Base-by-base conservation (phyloP, 2,888 invertebrate genomes). In the Oscheius sp. region DNA sequence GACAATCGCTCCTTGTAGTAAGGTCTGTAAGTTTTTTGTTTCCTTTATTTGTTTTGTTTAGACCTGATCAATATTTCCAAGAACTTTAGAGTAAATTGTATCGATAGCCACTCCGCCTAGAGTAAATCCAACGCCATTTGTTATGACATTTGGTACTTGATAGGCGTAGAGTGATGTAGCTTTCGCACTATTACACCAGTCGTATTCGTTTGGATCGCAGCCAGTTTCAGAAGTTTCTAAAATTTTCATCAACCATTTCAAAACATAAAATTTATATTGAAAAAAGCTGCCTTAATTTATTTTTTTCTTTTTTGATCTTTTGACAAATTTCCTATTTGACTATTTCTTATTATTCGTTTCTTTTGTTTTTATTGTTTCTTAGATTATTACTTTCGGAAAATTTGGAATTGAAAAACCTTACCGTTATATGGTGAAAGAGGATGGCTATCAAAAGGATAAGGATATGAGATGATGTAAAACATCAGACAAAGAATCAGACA, bases 11-110 rank as follows among this genome's bases (percentile, higher is more conserved):
- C 47, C 47, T 4, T 47, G 47, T 4, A 47, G 22, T 2, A 47
- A 24, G 3, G 24, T 47, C 22, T 47, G 4, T 12, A 47, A 36
- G 36, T 36, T n/a, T 12, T 41, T 14, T 9, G 14, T 36, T 9
- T 36, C 36, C 14, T 36, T 36, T 8, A 36, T 36, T 14, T 36
- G 8, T 36, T 36, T 36, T 9, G 12, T 14, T 14, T 17, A 3
- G 20, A 47, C 59, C 67, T 79, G 78, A 70, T 79, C 74, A 1
- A 72, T 62, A 12, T 73, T 71, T 33, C 73, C 73, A 2, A 77
- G 65, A 59, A 79, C 65, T 47, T 73, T 70, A 1, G 74, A 74
- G 47, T 77, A 77, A 50, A 77, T 75, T 2, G 77, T 71, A 45
- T 77, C 77, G 32, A 75, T 30, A 0, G 73, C 64, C 1, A 77